Percentiles rank a stretch among this genome's conserved stretches.
These are phyloP conservation scores for Falco peregrinus DNA, from an alignment of 2,797 vertebrate species.

Conservation along the genomic window DNA sequence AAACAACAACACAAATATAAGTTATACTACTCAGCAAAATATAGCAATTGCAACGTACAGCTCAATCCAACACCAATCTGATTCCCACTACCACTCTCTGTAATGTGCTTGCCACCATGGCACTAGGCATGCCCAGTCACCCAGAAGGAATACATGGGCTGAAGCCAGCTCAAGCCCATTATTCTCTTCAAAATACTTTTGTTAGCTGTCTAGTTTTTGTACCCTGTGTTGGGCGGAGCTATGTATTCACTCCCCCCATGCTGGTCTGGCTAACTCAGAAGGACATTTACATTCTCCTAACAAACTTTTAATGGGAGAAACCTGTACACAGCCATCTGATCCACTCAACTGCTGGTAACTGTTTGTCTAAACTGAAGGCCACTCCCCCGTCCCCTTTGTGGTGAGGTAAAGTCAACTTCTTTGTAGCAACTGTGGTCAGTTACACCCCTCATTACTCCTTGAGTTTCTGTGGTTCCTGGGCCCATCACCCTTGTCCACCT, in stretches of 20 bases:
- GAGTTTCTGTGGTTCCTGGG: background rate
- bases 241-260: background rate
- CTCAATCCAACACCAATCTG: background rate
- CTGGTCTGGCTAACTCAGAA: background rate
- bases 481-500: background rate
- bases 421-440: background rate
- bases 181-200: background rate
- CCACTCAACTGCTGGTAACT: background rate
- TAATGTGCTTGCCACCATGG: fast-evolving
- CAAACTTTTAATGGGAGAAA: background rate
- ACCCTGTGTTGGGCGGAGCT: background rate
- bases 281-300: background rate
- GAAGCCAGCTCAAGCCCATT: background rate
- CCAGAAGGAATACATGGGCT: background rate
- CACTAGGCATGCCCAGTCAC: fast-evolving
- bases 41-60: background rate
- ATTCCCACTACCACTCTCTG: background rate
- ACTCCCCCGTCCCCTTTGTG: background rate
- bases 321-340: background rate
- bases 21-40: background rate
- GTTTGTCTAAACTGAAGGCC: background rate
- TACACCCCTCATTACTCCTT: background rate
- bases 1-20: background rate
- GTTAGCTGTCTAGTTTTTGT: background rate
- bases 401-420: background rate